These are phyloP conservation scores for Ricordea florida DNA, from an alignment of 92 coral and sea anemone species.

Conservation along the genomic window DNA sequence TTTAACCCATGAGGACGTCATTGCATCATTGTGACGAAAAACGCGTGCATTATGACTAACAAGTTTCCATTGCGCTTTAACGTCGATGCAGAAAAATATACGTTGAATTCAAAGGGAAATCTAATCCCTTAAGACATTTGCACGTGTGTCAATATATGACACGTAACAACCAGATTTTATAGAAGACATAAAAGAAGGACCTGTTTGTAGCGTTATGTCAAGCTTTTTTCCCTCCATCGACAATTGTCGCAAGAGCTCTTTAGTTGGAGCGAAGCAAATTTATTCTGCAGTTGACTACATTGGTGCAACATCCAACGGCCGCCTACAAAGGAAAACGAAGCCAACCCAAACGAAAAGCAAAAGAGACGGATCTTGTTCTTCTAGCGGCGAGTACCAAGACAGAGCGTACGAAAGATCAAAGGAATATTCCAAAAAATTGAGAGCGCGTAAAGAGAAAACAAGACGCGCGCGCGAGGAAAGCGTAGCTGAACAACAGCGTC, in stretches of 20 bases:
- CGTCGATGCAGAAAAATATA: too few relatives aligned
- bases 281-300: constrained; percentile 68
- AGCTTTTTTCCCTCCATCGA: constrained; percentile 54
- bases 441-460: constrained; percentile 50
- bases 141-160: too few relatives aligned
- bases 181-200: too few relatives aligned
- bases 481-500: constrained; percentile 24
- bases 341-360: neutral
- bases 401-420: constrained; percentile 61
- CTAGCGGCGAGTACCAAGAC: constrained; percentile 25
- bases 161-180: neutral
- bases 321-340: constrained; percentile 43
- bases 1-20: too few relatives aligned
- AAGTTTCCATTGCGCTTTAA: too few relatives aligned
- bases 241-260: constrained; percentile 50
- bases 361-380: constrained; percentile 2
- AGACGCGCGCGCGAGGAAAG: constrained; percentile 43
- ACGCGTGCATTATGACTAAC: too few relatives aligned
- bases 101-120: too few relatives aligned
- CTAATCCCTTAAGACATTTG: too few relatives aligned
- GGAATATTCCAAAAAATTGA: constrained; percentile 65
- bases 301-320: constrained; percentile 40
- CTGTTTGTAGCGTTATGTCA: constrained; percentile 7
- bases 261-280: constrained; percentile 70
- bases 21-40: too few relatives aligned